phyloP scores from a whole-genome alignment of 2,797 vertebrate species.

The Danio albolineatus region DNA sequence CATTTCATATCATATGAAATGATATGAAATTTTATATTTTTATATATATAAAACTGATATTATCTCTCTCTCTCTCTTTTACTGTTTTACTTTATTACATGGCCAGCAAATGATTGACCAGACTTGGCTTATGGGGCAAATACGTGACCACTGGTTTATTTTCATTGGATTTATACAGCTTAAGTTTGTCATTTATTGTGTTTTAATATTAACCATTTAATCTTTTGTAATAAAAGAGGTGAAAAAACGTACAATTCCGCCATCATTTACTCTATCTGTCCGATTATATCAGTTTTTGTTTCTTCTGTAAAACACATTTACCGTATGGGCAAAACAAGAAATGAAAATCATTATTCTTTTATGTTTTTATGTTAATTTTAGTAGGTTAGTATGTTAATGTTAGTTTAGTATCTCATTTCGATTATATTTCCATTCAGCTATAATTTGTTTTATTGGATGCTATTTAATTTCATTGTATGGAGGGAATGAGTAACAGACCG shows the following conservation, averaged over 20 bases:
- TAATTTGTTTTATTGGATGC: too few species aligned
- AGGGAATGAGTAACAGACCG: not conserved
- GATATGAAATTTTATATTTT: too few species aligned
- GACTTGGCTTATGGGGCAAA: not conserved
- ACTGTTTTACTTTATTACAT: not conserved
- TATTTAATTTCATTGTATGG: too few species aligned
- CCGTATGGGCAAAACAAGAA: too few species aligned
- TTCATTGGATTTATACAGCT: not conserved
- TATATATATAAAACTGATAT: too few species aligned
- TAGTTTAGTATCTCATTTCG: too few species aligned
- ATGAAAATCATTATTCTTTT: too few species aligned
- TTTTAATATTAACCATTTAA: not conserved
- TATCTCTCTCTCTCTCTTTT: not conserved
- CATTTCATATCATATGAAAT: not conserved
- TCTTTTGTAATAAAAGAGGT: not conserved
- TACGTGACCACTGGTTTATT: not conserved
- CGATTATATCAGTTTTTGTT: not conserved
- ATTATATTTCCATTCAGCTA: too few species aligned
- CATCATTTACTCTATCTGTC: not conserved
- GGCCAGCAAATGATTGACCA: not conserved
- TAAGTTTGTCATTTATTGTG: not conserved
- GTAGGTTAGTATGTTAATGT: too few species aligned
- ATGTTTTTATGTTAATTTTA: too few species aligned
- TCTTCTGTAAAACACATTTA: not conserved
- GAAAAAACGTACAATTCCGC: not conserved